These are phyloP conservation scores for Rotaria magnacalcarata DNA, from an alignment of 2,888 invertebrate genomes.

Conservation along the genomic window DNA sequence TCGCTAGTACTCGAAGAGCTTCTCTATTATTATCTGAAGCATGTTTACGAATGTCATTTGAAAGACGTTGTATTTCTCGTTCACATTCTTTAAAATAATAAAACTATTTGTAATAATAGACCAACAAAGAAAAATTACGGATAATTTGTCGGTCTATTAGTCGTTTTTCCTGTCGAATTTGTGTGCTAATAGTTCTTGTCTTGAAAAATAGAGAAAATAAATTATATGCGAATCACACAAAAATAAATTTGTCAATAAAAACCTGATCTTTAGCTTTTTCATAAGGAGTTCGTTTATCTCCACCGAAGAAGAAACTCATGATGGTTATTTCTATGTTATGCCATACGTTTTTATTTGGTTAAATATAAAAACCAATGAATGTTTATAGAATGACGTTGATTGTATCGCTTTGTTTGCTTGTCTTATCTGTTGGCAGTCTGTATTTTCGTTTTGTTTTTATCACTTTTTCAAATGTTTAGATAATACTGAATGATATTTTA, in stretches of 20 bases:
- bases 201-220: background rate
- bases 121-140: background rate
- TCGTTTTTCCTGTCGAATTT: conserved; percentile 21
- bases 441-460: too few species aligned
- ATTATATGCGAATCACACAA: too few species aligned
- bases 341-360: background rate
- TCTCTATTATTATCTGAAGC: background rate
- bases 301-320: too few species aligned
- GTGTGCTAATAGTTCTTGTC: background rate
- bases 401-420: too few species aligned
- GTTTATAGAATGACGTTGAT: background rate
- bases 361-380: conserved; percentile 2
- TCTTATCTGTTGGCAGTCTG: too few species aligned
- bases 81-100: background rate
- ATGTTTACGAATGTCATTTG: conserved; percentile 9
- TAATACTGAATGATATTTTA: too few species aligned
- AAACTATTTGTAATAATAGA: background rate
- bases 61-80: conserved; percentile 11
- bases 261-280: conserved; percentile 6
- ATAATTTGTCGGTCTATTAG: background rate
- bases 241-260: background rate
- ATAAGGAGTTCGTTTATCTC: background rate
- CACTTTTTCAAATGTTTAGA: too few species aligned
- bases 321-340: too few species aligned
- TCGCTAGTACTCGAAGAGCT: background rate